Evolutionary conservation across 2,888 invertebrate species (phyloP), one percentile per base, ranked within the genome.

Genomic region (Hipparchia sbordonii): DNA sequence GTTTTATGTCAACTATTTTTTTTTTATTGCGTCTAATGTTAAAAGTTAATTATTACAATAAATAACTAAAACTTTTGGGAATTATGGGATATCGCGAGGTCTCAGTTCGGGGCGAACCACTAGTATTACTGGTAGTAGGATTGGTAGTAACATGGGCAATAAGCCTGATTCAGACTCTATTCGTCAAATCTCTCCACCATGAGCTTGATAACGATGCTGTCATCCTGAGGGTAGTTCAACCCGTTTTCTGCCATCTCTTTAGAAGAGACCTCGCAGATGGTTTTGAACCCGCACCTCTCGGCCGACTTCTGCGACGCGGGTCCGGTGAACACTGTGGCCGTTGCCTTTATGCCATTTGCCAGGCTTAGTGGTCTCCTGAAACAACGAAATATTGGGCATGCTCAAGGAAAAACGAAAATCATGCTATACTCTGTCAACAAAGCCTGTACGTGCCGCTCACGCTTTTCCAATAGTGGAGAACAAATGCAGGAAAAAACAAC

Each of bases 261-360:
- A 45, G 86, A 75, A 1, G 85, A 72, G 0, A 83, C 75, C 0
- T 84, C 83, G 0, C 80, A 77, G 0, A 86, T 79, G 0, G 85
- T 84, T 0, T 72, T 63, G 79, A 89, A 92, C 0, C 90, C 91
- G 13, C 82, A 82, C 0, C 80, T 79, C 0, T 74, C 77, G 0
- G 91, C 92, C 0, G 83, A 80, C 57, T 82, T 87, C 77, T 91
- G 91, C 0, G 92, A 88, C 0, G 87, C 88, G 0, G 85, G 81
- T 0, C 89, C 89, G 0, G 88, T 87, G 82, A 92, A 92, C 0
- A 91, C 80, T 1, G 91, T 90, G 0, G 85, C 81, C 0, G 91
- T 87, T 0, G 80, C 91, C 66, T 80, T 82, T 2, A 92, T 75
- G 0, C 89, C 90, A 8, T 83, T 69, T 0, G 79, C 72, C 1